Evolutionary conservation across 2,113 vertebrate species (phyloP).

Genomic region (Pseudolaguvia tuberculata): DNA sequence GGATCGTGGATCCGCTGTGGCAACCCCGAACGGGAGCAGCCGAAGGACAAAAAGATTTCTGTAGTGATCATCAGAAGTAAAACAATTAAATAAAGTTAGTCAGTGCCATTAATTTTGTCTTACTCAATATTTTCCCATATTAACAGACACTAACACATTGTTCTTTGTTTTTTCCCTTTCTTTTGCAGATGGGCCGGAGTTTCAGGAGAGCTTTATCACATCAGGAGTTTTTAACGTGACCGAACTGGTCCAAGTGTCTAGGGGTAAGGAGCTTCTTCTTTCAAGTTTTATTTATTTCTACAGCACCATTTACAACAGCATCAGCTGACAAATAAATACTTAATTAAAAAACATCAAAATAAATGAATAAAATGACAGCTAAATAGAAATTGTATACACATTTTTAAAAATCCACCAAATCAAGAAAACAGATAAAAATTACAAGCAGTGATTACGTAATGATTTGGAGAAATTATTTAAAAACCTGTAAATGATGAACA

Average conservation of each 20-base stretch:
- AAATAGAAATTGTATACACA: too few relatives aligned
- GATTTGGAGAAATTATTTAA: too few relatives aligned
- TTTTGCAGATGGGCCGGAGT: slow-evolving; percentile 84
- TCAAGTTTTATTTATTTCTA: neutral
- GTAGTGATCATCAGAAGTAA: too few relatives aligned
- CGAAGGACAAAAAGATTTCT: too few relatives aligned
- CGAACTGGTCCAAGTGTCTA: slow-evolving; percentile 93
- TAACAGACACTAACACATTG: slow-evolving; percentile 3
- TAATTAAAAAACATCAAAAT: neutral
- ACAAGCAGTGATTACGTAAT: too few relatives aligned
- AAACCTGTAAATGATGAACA: too few relatives aligned
- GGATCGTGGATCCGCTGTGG: too few relatives aligned
- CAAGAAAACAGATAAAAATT: too few relatives aligned
- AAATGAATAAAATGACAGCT: neutral
- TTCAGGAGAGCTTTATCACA: slow-evolving; percentile 93
- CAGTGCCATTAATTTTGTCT: neutral
- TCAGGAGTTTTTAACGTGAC: slow-evolving; percentile 98
- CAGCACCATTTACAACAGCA: neutral
- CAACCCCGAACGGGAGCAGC: too few relatives aligned
- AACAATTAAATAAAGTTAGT: too few relatives aligned
- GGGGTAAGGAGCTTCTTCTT: slow-evolving; percentile 76
- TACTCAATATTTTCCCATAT: too few relatives aligned
- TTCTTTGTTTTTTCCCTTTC: slow-evolving; percentile 25
- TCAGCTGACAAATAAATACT: neutral
- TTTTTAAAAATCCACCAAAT: too few relatives aligned